Percentiles rank a stretch among this genome's conserved stretches.
Conservation (phyloP, 2,888 invertebrate species). For the Schizotus pectinicornis region DNA sequence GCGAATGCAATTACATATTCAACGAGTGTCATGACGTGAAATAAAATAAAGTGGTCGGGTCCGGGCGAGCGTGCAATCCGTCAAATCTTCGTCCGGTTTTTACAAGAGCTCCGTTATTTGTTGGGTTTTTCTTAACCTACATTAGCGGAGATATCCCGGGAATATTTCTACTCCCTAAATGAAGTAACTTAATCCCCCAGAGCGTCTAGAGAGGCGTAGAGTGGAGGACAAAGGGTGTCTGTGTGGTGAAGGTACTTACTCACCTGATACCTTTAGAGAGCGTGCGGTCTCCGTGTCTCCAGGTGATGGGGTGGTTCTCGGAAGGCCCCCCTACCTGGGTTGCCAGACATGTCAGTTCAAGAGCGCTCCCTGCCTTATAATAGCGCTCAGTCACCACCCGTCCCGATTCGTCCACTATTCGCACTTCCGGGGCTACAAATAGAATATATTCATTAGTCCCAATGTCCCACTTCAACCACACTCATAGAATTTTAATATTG, state of each 20-base stretch:
- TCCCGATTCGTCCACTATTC: slow-evolving; percentile 66
- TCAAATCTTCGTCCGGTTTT: slow-evolving; percentile 14
- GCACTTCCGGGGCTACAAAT: slow-evolving; percentile 64
- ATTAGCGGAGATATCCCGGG: slow-evolving; percentile 9
- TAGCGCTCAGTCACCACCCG: slow-evolving; percentile 65
- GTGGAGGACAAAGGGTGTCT: slow-evolving; percentile 25
- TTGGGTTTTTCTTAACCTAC: slow-evolving; percentile 18
- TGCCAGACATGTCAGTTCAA: slow-evolving; percentile 64
- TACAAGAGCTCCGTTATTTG: slow-evolving; percentile 11
- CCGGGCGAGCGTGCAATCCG: slow-evolving; percentile 6
- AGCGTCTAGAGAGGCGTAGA: slow-evolving; percentile 16
- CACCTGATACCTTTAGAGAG: slow-evolving; percentile 64
- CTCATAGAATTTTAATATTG: slow-evolving; percentile 27
- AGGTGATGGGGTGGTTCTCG: slow-evolving; percentile 57
- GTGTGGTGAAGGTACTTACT: slow-evolving; percentile 40
- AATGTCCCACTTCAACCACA: slow-evolving; percentile 17
- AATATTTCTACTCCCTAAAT: slow-evolving; percentile 19
- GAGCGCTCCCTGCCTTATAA: slow-evolving; percentile 65
- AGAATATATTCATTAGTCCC: slow-evolving; percentile 29
- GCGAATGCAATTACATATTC: no score
- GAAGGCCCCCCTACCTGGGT: slow-evolving; percentile 58
- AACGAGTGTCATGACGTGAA: not conserved
- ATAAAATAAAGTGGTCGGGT: slow-evolving; percentile 16
- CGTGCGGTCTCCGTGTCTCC: slow-evolving; percentile 62
- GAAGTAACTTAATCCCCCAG: slow-evolving; percentile 27